Percentiles rank a stretch among this genome's conserved stretches.
These are phyloP conservation scores for Microcaecilia unicolor DNA, from an alignment of 2,797 vertebrate species.

Conservation along the genomic window DNA sequence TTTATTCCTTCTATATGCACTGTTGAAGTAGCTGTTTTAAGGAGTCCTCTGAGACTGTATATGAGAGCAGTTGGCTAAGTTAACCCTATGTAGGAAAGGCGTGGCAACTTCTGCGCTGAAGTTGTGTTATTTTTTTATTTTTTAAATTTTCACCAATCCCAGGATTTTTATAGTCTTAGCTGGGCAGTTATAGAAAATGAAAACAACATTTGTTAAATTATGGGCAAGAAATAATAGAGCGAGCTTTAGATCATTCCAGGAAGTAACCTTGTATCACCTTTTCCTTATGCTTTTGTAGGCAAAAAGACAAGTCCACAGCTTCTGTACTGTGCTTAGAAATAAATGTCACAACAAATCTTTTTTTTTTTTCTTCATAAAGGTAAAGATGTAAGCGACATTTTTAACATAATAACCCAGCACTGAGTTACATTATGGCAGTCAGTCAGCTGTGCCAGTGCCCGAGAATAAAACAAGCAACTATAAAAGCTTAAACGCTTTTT, in stretches of 20 bases:
- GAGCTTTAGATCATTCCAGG: slow-evolving; percentile 40
- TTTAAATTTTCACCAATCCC: slow-evolving; percentile 50
- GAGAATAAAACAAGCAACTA: slow-evolving; percentile 23
- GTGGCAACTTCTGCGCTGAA: slow-evolving; percentile 61
- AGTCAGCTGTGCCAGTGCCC: slow-evolving; percentile 30
- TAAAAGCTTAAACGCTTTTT: slow-evolving; percentile 19
- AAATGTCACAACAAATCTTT: no score
- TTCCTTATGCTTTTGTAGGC: slow-evolving; percentile 29
- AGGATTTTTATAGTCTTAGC: slow-evolving; percentile 32
- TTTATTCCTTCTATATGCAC: slow-evolving; percentile 21
- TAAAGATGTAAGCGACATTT: slow-evolving; percentile 33
- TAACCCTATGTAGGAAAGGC: slow-evolving; percentile 48
- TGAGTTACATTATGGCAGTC: slow-evolving; percentile 25
- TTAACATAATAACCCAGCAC: slow-evolving; percentile 34
- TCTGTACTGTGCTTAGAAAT: no score
- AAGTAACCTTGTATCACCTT: slow-evolving; percentile 51
- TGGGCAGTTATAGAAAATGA: slow-evolving; percentile 34
- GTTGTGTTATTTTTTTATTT: no score
- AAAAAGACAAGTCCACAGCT: no score
- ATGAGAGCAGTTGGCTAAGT: slow-evolving; percentile 37
- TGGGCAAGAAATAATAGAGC: no score
- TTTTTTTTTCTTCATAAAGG: no score
- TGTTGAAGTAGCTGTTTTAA: slow-evolving; percentile 16
- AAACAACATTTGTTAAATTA: slow-evolving; percentile 38
- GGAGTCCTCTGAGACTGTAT: slow-evolving; percentile 27